phyloP scores from a whole-genome alignment of 2,113 vertebrate species.

The Cephalopholis sonnerati region DNA sequence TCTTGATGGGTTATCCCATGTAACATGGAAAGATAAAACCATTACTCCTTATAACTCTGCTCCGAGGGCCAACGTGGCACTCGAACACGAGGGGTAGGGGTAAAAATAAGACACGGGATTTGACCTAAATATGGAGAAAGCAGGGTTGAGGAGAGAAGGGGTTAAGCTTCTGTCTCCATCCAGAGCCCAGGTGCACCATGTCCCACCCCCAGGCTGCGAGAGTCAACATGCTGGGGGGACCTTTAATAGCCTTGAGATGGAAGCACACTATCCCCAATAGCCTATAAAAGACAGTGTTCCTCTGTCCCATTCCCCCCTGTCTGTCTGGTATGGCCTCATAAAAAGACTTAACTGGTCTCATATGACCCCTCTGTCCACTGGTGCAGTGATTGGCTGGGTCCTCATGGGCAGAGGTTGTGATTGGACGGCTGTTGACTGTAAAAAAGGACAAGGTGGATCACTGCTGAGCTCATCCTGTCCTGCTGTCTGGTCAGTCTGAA shows the following conservation, averaged over 20 bases:
- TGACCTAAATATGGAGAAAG: neutral
- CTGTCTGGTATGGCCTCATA: slow-evolving; percentile 68
- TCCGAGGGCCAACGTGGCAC: too few relatives aligned
- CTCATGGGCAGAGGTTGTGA: slow-evolving; percentile 5
- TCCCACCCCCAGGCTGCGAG: slow-evolving; percentile 48
- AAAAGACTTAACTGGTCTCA: slow-evolving; percentile 72
- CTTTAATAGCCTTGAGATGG: slow-evolving; percentile 67
- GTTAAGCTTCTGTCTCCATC: slow-evolving; percentile 42
- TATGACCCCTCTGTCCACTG: slow-evolving; percentile 47
- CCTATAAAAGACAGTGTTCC: slow-evolving; percentile 65
- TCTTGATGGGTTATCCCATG: too few relatives aligned
- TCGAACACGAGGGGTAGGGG: too few relatives aligned
- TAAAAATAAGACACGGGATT: too few relatives aligned
- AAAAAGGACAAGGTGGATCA: slow-evolving; percentile 42
- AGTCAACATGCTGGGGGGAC: slow-evolving; percentile 40
- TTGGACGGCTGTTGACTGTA: slow-evolving; percentile 12
- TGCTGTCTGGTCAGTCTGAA: slow-evolving; percentile 28
- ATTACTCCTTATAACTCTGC: too few relatives aligned
- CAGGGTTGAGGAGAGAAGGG: slow-evolving; percentile 29
- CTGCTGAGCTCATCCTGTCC: slow-evolving; percentile 49
- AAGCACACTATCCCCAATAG: slow-evolving; percentile 52
- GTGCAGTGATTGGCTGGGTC: slow-evolving; percentile 38
- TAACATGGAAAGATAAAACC: too few relatives aligned
- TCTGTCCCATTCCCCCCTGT: slow-evolving; percentile 24
- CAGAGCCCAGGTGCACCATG: slow-evolving; percentile 60